phyloP scores from a whole-genome alignment of 1,140 invertebrate species.

The Calephelis nemesis region DNA sequence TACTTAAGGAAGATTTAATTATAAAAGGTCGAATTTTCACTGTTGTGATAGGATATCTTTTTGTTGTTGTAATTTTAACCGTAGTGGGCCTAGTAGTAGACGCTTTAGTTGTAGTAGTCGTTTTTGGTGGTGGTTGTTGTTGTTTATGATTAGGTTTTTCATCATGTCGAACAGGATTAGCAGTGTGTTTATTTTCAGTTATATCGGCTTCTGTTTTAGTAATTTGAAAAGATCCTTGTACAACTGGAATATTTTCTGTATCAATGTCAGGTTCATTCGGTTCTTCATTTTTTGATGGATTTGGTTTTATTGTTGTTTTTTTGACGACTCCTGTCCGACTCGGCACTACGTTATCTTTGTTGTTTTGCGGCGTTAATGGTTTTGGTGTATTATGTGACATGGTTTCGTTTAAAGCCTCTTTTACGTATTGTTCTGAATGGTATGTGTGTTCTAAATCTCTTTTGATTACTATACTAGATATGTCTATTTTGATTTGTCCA shows the following conservation, averaged over 20 bases:
- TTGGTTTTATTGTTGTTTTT: constrained; percentile 76
- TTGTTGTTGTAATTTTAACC: constrained; percentile 57
- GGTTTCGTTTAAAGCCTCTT: constrained; percentile 69
- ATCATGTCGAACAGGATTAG: constrained; percentile 50
- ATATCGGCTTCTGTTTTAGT: constrained; percentile 82
- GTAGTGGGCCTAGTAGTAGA: constrained; percentile 56
- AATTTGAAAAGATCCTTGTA: constrained; percentile 82
- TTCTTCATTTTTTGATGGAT: constrained; percentile 59
- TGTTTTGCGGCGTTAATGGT: constrained; percentile 46
- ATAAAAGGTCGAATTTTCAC: constrained; percentile 59
- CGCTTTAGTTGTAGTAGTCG: constrained; percentile 64
- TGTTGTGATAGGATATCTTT: constrained; percentile 48
- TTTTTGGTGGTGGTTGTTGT: constrained; percentile 44
- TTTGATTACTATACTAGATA: constrained; percentile 82
- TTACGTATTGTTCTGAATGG: constrained; percentile 69
- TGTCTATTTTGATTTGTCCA: constrained; percentile 84
- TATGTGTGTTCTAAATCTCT: constrained; percentile 79
- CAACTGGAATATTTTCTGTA: constrained; percentile 78
- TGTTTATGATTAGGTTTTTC: constrained; percentile 72
- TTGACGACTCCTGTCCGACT: constrained; percentile 76
- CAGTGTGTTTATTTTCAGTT: constrained; percentile 79
- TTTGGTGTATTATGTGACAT: constrained; percentile 56
- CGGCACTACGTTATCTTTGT: constrained; percentile 69
- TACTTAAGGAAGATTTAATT: constrained; percentile 72
- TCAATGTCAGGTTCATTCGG: constrained; percentile 78